phyloP scores from a whole-genome alignment of 2,888 invertebrate species.

The Mimachlamys varia region DNA sequence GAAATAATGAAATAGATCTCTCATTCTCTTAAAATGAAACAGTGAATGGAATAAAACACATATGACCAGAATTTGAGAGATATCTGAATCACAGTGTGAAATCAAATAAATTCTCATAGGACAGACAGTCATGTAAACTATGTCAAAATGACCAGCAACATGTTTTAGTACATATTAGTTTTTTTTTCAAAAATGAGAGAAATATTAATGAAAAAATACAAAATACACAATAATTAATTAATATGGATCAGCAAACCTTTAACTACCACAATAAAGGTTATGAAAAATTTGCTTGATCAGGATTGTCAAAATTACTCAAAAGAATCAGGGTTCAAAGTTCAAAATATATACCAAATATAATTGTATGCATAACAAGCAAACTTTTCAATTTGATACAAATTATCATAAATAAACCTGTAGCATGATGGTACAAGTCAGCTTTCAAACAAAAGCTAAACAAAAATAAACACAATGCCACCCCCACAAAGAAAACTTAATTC shows the following conservation, averaged over 20 bases:
- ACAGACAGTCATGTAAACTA: too few relatives aligned
- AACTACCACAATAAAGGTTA: not conserved
- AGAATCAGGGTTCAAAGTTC: not conserved
- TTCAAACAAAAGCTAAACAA: not conserved
- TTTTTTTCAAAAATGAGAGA: not conserved
- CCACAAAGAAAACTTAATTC: not conserved
- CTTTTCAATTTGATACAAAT: too few relatives aligned
- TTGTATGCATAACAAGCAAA: not conserved
- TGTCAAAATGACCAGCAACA: too few relatives aligned
- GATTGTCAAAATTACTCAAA: not conserved
- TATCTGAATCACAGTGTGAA: too few relatives aligned
- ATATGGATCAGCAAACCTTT: not conserved
- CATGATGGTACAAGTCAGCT: not conserved
- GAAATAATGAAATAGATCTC: not conserved
- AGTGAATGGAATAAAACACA: not conserved
- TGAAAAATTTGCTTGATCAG: not conserved
- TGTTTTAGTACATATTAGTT: too few relatives aligned
- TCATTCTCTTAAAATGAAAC: not conserved
- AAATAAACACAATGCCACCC: too few relatives aligned
- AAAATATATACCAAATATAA: not conserved
- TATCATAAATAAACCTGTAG: too few relatives aligned
- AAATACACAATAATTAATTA: not conserved
- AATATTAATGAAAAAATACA: not conserved
- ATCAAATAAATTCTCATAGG: too few relatives aligned
- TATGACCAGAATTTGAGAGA: too few relatives aligned